These are phyloP conservation scores for Drosophila fungiperda DNA, from an alignment of 2,888 invertebrate species.

Conservation along the genomic window DNA sequence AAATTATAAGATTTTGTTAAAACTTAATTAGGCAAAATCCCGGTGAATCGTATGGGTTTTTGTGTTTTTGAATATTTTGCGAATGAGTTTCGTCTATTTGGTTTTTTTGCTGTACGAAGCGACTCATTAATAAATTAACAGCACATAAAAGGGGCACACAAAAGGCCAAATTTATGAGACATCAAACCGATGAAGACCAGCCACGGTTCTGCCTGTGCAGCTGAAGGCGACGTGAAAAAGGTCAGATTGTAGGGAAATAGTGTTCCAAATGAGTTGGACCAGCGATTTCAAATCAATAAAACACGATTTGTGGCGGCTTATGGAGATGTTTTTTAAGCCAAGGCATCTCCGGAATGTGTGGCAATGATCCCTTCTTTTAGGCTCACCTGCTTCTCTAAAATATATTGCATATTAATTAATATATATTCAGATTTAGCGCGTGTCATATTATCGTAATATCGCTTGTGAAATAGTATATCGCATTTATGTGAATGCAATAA, in stretches of 20 bases:
- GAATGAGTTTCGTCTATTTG: constrained; percentile 45
- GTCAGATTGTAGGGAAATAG: constrained; percentile 29
- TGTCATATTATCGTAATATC: background rate
- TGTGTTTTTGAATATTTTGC: constrained; percentile 37
- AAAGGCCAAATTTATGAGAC: constrained; percentile 59
- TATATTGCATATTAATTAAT: background rate
- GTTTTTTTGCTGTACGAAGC: constrained; percentile 42
- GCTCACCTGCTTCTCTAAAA: background rate
- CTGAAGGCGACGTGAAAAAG: constrained; percentile 26
- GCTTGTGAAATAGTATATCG: background rate
- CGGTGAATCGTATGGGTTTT: constrained; percentile 31
- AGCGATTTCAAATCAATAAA: constrained; percentile 68
- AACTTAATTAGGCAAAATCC: constrained; percentile 72
- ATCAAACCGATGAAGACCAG: constrained; percentile 23
- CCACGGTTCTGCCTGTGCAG: constrained; percentile 2
- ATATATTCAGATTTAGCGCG: background rate
- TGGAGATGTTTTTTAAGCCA: background rate
- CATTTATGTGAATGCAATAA: background rate
- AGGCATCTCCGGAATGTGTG: constrained; percentile 2
- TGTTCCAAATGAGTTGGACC: constrained; percentile 44
- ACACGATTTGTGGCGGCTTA: constrained; percentile 41
- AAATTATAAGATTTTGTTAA: constrained; percentile 77
- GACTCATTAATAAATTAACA: constrained; percentile 78
- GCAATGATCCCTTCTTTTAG: background rate
- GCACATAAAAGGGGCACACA: constrained; percentile 56